Conservation (phyloP, 1,140 invertebrate genomes). For the Drosophila paulistorum region DNA sequence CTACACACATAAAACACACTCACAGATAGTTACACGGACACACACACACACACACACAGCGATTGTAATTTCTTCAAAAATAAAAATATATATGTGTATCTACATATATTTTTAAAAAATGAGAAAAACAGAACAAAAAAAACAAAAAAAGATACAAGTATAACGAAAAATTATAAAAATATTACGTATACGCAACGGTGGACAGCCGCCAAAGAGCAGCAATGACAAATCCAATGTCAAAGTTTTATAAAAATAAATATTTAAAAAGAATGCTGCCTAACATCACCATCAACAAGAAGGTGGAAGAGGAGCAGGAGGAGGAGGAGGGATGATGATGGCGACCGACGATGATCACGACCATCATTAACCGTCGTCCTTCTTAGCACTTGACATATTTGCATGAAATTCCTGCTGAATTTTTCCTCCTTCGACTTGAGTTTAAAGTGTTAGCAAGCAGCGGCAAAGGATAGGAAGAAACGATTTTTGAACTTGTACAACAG, state of each 20-base stretch:
- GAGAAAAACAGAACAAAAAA: too few relatives aligned
- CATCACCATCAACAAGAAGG: not conserved
- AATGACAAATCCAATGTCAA: slow-evolving; percentile 83
- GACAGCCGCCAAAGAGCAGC: slow-evolving; percentile 49
- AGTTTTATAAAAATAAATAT: slow-evolving; percentile 82
- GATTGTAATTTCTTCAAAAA: slow-evolving; percentile 22
- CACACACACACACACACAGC: slow-evolving; percentile 17
- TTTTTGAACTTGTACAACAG: not conserved
- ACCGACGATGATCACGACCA: not conserved
- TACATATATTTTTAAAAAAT: slow-evolving; percentile 8
- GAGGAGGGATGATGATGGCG: not conserved
- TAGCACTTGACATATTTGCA: slow-evolving; percentile 17
- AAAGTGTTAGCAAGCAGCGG: not conserved
- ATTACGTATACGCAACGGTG: slow-evolving; percentile 72
- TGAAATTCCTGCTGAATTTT: slow-evolving; percentile 5
- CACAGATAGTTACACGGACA: slow-evolving; percentile 29
- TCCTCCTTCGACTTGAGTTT: slow-evolving; percentile 8
- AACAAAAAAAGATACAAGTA: not conserved
- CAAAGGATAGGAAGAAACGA: not conserved
- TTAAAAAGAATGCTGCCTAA: slow-evolving; percentile 40
- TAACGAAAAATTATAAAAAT: slow-evolving; percentile 50
- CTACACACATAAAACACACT: slow-evolving; percentile 24
- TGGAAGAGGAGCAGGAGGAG: not conserved
- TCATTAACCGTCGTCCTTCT: not conserved
- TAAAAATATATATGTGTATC: slow-evolving; percentile 3